These are phyloP conservation scores for Yponomeuta malinellus DNA, from an alignment of 2,888 invertebrate genomes.

Conservation along the genomic window DNA sequence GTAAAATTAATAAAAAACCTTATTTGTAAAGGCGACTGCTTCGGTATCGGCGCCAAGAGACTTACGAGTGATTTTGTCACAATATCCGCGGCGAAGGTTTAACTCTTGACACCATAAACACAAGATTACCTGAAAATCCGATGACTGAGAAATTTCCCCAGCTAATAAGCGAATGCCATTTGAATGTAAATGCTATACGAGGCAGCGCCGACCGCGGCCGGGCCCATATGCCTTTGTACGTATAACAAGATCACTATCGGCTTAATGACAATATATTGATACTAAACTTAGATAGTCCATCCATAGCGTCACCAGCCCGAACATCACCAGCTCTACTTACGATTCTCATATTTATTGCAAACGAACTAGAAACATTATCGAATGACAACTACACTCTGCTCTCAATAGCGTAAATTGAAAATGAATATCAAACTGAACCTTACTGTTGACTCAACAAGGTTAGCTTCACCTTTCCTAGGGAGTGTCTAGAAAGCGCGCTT, in stretches of 20 bases:
- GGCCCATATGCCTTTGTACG: slow-evolving; percentile 65
- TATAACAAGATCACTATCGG: slow-evolving; percentile 76
- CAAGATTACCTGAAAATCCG: slow-evolving; percentile 68
- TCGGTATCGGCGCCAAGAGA: not conserved
- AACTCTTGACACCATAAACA: slow-evolving; percentile 56
- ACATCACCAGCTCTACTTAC: slow-evolving; percentile 51
- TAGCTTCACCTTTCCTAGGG: not conserved
- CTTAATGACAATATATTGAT: slow-evolving; percentile 77
- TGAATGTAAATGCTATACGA: slow-evolving; percentile 71
- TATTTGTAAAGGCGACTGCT: slow-evolving; percentile 13
- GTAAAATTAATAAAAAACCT: not conserved
- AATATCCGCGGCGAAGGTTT: slow-evolving; percentile 16
- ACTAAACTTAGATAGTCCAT: slow-evolving; percentile 75
- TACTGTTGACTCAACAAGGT: not conserved
- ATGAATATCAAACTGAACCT: not conserved
- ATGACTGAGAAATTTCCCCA: slow-evolving; percentile 69
- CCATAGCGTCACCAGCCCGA: slow-evolving; percentile 63
- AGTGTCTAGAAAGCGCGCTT: slow-evolving; percentile 54
- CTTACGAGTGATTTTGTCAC: slow-evolving; percentile 21
- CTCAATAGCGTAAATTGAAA: slow-evolving; percentile 44
- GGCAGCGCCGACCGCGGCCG: slow-evolving; percentile 33
- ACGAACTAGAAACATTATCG: slow-evolving; percentile 72
- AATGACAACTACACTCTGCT: slow-evolving; percentile 54
- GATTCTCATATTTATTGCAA: slow-evolving; percentile 70
- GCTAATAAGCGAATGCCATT: slow-evolving; percentile 68